Evolutionary conservation across 1,140 invertebrate species (phyloP), one percentile per base, ranked within the genome.

Genomic region (Harlomillsia oculata): DNA sequence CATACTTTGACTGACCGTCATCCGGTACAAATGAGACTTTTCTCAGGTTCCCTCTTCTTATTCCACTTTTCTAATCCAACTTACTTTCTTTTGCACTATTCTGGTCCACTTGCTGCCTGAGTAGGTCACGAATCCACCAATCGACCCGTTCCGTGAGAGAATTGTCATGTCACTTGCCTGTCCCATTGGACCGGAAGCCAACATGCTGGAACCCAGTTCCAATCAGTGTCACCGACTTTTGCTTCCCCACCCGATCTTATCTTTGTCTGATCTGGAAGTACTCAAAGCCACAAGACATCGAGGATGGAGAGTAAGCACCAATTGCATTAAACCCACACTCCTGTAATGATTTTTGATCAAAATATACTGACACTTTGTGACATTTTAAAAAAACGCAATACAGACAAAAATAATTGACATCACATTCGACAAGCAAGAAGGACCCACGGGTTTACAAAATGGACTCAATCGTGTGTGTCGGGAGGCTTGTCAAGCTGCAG

Each of bases 121-220:
- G 8, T 48, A 80, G 77, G 95, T 98, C 40, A 99, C 96, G 59
- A 99, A 99, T 77, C 96, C 96, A n/a, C 95, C 96, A 4, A 98
- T 99, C 63, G 96, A 99, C 80, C 96, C 96, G 34, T 97, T 99
- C 78, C 83, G 96, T 66, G 96, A 99, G 74, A 92, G 90, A 71
- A 89, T 98, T 60, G 94, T 99, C 45, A 99, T 99, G 94, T 97
- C 94, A 0, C 74, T 99, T 68, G 81, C 90, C 56, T 89, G 87
- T 67, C 87, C 87, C 0, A 84, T 91, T 66, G 88, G 87, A 2
- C 95, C 96, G 0, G 92, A 95, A 68, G 84, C 83, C 0, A 99
- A 99, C 73, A 87, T 98, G 53, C 75, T 99, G 53, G 81, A 95
- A 66, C 92, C 96, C 3, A 84, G 81, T 67, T 78, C 85, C 0